Percentiles rank a stretch among this genome's conserved stretches.
Evolutionary conservation across 2,113 vertebrate genomes (phyloP).

Genomic region (Columba janthina): DNA sequence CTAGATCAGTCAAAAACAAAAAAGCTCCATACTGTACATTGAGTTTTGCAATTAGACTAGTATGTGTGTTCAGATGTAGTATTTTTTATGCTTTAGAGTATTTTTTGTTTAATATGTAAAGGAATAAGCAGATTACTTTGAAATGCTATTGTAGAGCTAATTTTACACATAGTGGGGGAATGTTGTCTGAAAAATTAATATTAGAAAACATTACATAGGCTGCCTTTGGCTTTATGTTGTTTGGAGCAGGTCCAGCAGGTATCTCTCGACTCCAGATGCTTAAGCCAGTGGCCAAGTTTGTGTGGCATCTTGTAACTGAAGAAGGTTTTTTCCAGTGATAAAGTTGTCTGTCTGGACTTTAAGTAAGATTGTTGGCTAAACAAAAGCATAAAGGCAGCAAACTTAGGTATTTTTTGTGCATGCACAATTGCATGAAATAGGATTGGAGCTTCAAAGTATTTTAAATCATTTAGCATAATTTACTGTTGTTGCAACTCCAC

Average conservation of each 20-base stretch:
- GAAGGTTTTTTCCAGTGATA: not conserved
- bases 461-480: conserved; percentile 9
- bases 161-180: conserved; percentile 8
- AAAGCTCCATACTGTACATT: conserved; percentile 54
- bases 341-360: not conserved
- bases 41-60: conserved; percentile 57
- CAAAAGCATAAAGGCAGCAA: conserved; percentile 22
- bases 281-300: not conserved
- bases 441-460: not conserved
- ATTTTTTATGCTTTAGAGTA: conserved; percentile 43
- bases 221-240: conserved; percentile 43
- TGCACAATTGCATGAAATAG: conserved; percentile 10
- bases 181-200: conserved; percentile 47
- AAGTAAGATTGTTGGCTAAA: not conserved
- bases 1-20: conserved; percentile 29
- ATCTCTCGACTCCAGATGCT: not conserved
- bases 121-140: conserved; percentile 38
- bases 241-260: not conserved
- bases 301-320: not conserved
- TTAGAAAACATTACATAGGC: conserved; percentile 34
- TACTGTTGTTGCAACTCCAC: not conserved
- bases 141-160: conserved; percentile 61
- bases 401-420: not conserved
- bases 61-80: conserved; percentile 50
- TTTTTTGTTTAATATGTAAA: conserved; percentile 60